These are phyloP conservation scores for Myotis yumanensis DNA, from an alignment of 2,113 vertebrate genomes.

Conservation along the genomic window DNA sequence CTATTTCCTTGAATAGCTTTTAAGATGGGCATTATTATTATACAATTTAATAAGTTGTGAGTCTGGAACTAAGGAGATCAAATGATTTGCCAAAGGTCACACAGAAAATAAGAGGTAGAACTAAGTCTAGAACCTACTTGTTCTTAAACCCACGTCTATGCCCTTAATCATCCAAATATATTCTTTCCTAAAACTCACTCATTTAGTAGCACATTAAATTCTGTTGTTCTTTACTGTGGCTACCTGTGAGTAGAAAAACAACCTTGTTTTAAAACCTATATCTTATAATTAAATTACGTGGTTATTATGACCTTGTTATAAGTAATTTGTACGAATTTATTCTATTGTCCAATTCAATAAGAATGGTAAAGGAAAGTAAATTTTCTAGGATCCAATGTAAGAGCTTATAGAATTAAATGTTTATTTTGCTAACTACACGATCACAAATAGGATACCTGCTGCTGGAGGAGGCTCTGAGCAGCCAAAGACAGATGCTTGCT, in stretches of 20 bases:
- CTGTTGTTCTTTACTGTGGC: neutral
- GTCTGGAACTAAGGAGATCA: neutral
- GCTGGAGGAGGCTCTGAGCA: slow-evolving; percentile 6
- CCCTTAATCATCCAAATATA: neutral
- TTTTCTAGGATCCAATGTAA: neutral
- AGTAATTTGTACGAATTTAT: neutral
- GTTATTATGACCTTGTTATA: neutral
- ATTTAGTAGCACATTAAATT: neutral
- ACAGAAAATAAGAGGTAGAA: neutral
- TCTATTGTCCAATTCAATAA: neutral
- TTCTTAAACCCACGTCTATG: neutral
- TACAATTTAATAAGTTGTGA: neutral
- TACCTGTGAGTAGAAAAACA: neutral
- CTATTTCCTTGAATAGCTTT: neutral
- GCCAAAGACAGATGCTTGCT: slow-evolving; percentile 71
- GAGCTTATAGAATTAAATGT: neutral
- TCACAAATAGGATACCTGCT: slow-evolving; percentile 36
- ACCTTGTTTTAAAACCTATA: neutral
- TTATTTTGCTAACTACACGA: slow-evolving; percentile 30
- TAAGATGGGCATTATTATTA: neutral
- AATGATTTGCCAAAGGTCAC: neutral
- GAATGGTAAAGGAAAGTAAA: slow-evolving; percentile 18
- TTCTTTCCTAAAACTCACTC: neutral
- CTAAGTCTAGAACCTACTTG: neutral
- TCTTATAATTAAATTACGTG: neutral